Conservation (phyloP, 2,113 vertebrate genomes). For the Oreocharis arfaki region DNA sequence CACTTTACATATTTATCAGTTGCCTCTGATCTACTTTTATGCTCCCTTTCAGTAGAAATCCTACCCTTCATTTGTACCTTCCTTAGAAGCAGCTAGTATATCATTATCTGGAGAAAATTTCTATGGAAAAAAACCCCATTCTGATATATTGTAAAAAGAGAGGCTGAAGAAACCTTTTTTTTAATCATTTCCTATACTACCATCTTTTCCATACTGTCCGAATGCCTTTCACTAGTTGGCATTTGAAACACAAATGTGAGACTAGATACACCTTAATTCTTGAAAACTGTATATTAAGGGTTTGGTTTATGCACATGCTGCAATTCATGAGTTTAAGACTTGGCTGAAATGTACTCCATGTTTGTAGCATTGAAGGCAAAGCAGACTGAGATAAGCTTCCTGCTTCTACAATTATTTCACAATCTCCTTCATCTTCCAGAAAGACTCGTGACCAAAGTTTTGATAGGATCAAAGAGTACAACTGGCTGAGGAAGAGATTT, state of each 20-base stretch:
- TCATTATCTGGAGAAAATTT: background rate
- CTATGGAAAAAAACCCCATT: background rate
- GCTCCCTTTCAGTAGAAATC: background rate
- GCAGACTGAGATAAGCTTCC: background rate
- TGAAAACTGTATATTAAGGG: background rate
- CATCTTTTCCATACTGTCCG: background rate
- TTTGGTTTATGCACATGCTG: background rate
- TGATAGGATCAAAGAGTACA: background rate
- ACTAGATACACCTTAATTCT: background rate
- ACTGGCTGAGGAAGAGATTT: background rate
- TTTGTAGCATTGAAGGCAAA: background rate
- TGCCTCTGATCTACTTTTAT: background rate
- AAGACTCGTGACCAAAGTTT: background rate
- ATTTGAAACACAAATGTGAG: background rate
- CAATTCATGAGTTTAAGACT: background rate
- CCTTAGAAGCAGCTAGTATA: background rate
- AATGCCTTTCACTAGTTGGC: background rate
- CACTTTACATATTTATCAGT: background rate
- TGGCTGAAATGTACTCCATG: background rate
- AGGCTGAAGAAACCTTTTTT: background rate
- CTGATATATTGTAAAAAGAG: background rate
- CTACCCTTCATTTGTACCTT: background rate
- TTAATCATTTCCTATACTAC: background rate
- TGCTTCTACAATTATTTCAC: background rate
- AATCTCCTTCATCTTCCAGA: background rate